Conservation (phyloP, 2,113 vertebrate genomes). For the Odobenus rosmarus region DNA sequence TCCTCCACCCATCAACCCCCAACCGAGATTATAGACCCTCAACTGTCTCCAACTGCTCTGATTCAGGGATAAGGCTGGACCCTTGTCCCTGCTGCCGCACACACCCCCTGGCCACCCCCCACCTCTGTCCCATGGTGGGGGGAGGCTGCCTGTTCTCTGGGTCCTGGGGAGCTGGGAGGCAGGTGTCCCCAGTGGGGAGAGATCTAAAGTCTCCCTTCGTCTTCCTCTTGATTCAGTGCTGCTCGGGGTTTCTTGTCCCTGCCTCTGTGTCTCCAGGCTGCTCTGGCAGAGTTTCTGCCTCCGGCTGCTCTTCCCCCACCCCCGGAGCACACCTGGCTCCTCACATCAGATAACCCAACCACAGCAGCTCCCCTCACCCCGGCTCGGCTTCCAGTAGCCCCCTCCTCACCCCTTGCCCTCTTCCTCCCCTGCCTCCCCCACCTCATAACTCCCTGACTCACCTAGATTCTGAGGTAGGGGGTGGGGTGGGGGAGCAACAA, state of each 20-base stretch:
- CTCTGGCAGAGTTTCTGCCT: neutral
- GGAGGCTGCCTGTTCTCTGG: neutral
- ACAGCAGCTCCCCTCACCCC: slow-evolving; percentile 56
- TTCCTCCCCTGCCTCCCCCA: slow-evolving; percentile 17
- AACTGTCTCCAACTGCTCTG: slow-evolving; percentile 81
- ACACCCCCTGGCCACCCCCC: neutral
- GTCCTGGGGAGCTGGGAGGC: neutral
- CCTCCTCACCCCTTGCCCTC: neutral
- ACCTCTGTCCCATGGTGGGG: neutral
- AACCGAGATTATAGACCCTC: slow-evolving; percentile 74
- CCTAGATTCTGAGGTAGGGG: neutral
- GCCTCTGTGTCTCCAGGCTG: neutral
- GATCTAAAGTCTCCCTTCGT: rapidly evolving
- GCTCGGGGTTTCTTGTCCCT: neutral
- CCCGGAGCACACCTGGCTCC: slow-evolving; percentile 68
- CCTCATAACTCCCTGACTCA: neutral
- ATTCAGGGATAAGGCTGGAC: slow-evolving; percentile 70
- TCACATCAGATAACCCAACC: slow-evolving; percentile 78
- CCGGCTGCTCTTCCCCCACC: slow-evolving; percentile 34
- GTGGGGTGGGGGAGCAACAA: neutral
- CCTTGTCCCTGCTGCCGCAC: neutral
- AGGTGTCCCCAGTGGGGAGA: neutral
- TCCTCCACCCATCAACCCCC: slow-evolving; percentile 71
- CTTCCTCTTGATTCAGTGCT: neutral
- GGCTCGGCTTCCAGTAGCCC: neutral